phyloP scores from a whole-genome alignment of 2,797 vertebrate species.

The Meriones psammophilus region DNA sequence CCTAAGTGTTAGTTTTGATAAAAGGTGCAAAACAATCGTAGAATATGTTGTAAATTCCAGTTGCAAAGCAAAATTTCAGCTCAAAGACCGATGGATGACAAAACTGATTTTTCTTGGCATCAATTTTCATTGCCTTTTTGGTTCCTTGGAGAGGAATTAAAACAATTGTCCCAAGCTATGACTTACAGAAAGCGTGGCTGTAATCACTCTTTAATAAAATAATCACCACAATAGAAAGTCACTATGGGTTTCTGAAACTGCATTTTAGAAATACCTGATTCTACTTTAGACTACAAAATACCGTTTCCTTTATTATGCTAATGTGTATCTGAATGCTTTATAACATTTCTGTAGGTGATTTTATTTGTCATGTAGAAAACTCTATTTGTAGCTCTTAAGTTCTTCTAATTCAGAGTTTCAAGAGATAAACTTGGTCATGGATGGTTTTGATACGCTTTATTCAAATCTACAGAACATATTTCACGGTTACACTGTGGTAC shows the following conservation, averaged over 20 bases:
- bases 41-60: slow-evolving; percentile 54
- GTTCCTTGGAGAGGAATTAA: slow-evolving; percentile 66
- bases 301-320: not conserved
- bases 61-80: slow-evolving; percentile 66
- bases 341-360: not conserved
- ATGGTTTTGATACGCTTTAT: not conserved
- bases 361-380: not conserved
- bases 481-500: not conserved
- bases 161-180: not conserved
- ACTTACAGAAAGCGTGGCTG: not conserved
- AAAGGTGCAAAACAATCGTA: slow-evolving; percentile 57
- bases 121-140: slow-evolving; percentile 58
- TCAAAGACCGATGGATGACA: slow-evolving; percentile 36
- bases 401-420: not conserved
- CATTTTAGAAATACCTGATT: not conserved
- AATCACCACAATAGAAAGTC: slow-evolving; percentile 5
- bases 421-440: not conserved
- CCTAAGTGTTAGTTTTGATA: slow-evolving; percentile 65
- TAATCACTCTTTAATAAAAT: not conserved
- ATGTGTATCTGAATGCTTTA: not conserved
- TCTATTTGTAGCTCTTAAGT: not conserved
- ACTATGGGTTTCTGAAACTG: not conserved
- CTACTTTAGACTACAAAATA: not conserved
- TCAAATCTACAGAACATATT: not conserved
- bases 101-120: slow-evolving; percentile 53